These are phyloP conservation scores for Troides aeacus DNA, from an alignment of 2,888 invertebrate species.

Conservation along the genomic window DNA sequence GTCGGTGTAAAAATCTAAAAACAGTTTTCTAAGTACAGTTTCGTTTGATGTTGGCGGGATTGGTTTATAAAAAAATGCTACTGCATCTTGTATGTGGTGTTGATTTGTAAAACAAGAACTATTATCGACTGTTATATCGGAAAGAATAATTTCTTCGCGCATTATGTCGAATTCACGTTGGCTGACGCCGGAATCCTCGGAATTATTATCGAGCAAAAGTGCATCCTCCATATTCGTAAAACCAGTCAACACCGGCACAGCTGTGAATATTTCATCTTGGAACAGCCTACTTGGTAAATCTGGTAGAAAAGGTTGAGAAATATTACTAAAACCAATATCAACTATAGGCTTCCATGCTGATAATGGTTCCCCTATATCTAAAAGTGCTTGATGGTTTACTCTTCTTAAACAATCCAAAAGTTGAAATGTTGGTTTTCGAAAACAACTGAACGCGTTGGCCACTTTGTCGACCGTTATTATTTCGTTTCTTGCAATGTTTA, in stretches of 20 bases:
- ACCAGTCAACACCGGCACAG: slow-evolving; percentile 87
- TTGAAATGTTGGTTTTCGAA: slow-evolving; percentile 82
- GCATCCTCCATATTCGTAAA: slow-evolving; percentile 92
- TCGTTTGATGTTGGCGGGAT: slow-evolving; percentile 82
- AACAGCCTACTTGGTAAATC: slow-evolving; percentile 83
- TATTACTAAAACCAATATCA: slow-evolving; percentile 85
- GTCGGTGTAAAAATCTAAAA: slow-evolving; percentile 87
- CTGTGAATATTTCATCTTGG: slow-evolving; percentile 81
- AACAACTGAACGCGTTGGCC: slow-evolving; percentile 84
- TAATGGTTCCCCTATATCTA: slow-evolving; percentile 81
- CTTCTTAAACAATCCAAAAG: slow-evolving; percentile 85
- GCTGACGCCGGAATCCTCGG: slow-evolving; percentile 81
- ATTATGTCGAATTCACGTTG: slow-evolving; percentile 81
- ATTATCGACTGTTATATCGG: slow-evolving; percentile 80
- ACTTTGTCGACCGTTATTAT: slow-evolving; percentile 82
- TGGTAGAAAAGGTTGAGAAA: slow-evolving; percentile 83
- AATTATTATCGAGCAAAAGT: slow-evolving; percentile 80
- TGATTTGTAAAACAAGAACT: slow-evolving; percentile 82
- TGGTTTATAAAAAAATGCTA: slow-evolving; percentile 87
- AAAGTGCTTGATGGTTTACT: slow-evolving; percentile 79
- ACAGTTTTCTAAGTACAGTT: slow-evolving; percentile 81
- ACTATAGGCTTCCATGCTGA: slow-evolving; percentile 87
- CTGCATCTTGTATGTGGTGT: slow-evolving; percentile 85
- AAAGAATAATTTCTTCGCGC: slow-evolving; percentile 81
- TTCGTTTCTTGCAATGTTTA: slow-evolving; percentile 83